Percentiles rank a stretch among this genome's conserved stretches.
phyloP scores from a whole-genome alignment of 2,888 invertebrate species.

The Clusia tigrina region DNA sequence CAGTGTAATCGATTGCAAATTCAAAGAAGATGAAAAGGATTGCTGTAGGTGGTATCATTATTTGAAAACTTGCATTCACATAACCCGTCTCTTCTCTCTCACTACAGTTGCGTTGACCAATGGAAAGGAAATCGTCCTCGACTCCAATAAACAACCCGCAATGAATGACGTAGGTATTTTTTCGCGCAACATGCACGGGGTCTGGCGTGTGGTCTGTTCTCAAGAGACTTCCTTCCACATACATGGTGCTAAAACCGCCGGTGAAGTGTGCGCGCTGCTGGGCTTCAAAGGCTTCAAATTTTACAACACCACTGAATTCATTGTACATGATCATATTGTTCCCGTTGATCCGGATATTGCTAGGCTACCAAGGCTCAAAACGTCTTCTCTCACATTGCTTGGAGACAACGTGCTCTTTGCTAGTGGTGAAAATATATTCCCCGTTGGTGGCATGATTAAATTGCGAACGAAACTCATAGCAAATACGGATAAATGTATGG shows the following conservation, averaged over 20 bases:
- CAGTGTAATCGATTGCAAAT: slow-evolving; percentile 70
- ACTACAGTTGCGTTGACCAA: slow-evolving; percentile 74
- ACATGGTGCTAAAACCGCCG: slow-evolving; percentile 63
- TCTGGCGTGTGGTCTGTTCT: slow-evolving; percentile 75
- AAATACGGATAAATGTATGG: slow-evolving; percentile 44
- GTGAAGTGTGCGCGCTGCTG: slow-evolving; percentile 72
- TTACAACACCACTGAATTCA: slow-evolving; percentile 50
- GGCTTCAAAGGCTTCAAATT: slow-evolving; percentile 68
- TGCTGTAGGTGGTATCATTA: slow-evolving; percentile 71
- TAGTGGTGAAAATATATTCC: slow-evolving; percentile 28
- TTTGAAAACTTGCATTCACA: not conserved
- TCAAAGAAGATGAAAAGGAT: slow-evolving; percentile 79
- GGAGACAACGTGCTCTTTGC: slow-evolving; percentile 49
- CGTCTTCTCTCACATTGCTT: slow-evolving; percentile 33
- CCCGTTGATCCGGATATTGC: slow-evolving; percentile 52
- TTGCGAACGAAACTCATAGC: slow-evolving; percentile 39
- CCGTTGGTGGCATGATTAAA: slow-evolving; percentile 20
- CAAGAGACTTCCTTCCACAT: slow-evolving; percentile 55
- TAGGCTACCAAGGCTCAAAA: slow-evolving; percentile 22
- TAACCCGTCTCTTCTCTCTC: not conserved
- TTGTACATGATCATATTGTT: slow-evolving; percentile 37
- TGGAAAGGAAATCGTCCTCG: slow-evolving; percentile 69
- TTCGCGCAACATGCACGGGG: slow-evolving; percentile 69
- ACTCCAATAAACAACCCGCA: slow-evolving; percentile 70
- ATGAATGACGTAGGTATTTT: slow-evolving; percentile 71